These are phyloP conservation scores for Boulengeromyrus knoepffleri DNA, from an alignment of 2,113 vertebrate genomes.

Conservation along the genomic window DNA sequence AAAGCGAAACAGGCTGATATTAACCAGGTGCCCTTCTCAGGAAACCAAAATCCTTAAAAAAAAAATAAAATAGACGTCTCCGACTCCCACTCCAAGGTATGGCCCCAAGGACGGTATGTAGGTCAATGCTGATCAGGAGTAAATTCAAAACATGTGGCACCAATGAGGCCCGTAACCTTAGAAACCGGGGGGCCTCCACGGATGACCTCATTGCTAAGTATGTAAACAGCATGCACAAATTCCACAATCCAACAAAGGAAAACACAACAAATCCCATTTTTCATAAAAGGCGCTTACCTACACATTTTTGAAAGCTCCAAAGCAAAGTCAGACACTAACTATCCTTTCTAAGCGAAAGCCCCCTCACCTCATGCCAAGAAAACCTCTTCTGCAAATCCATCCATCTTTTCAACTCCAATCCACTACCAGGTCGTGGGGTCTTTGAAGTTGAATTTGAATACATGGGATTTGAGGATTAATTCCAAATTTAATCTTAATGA, in stretches of 20 bases:
- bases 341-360: background rate
- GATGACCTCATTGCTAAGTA: slow-evolving; percentile 35
- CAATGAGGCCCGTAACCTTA: slow-evolving; percentile 16
- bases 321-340: background rate
- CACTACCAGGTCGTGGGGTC: background rate
- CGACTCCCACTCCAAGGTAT: background rate
- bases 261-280: background rate
- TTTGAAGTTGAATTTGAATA: background rate
- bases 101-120: slow-evolving; percentile 24
- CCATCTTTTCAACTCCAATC: background rate
- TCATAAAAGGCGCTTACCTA: background rate
- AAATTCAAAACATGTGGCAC: slow-evolving; percentile 34
- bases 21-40: background rate
- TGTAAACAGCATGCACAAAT: slow-evolving; percentile 27
- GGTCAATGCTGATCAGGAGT: slow-evolving; percentile 28
- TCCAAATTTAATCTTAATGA: background rate
- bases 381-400: background rate
- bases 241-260: background rate
- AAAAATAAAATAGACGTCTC: background rate
- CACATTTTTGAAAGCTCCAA: background rate
- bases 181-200: slow-evolving; percentile 22
- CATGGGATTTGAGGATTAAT: background rate
- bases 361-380: background rate
- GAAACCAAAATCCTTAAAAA: slow-evolving; percentile 6
- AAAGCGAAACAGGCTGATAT: background rate